Percentiles rank a stretch among this genome's conserved stretches.
phyloP scores from a whole-genome alignment of 2,113 vertebrate species.

The Nipponia nippon region DNA sequence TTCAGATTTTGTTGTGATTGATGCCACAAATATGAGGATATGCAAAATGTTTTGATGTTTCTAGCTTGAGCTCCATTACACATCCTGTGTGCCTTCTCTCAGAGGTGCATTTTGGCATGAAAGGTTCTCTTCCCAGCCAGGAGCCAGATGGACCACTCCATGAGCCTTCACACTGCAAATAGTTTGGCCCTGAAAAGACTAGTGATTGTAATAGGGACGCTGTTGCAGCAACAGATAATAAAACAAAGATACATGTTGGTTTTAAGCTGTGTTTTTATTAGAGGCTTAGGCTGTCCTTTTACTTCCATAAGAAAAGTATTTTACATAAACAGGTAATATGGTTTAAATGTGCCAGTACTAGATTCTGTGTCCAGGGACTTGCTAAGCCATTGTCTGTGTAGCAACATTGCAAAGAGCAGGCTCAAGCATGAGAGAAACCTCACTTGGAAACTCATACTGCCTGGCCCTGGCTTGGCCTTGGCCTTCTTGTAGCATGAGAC shows the following conservation, averaged over 20 bases:
- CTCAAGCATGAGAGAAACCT: neutral
- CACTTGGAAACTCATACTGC: neutral
- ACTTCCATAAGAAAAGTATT: neutral
- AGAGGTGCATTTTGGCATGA: constrained; percentile 53
- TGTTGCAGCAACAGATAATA: neutral
- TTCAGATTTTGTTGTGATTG: constrained; percentile 34
- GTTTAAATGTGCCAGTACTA: neutral
- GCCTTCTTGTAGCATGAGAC: neutral
- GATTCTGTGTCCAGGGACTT: neutral
- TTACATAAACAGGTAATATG: neutral
- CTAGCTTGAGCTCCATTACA: constrained; percentile 24
- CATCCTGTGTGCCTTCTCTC: constrained; percentile 20
- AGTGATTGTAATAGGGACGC: neutral
- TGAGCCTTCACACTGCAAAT: constrained; percentile 35
- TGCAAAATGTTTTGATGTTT: constrained; percentile 56
- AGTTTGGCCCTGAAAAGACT: constrained; percentile 37
- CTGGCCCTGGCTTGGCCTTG: neutral
- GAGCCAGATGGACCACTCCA: constrained; percentile 48
- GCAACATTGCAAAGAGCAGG: neutral
- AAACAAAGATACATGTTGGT: neutral
- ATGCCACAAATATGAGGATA: constrained; percentile 36
- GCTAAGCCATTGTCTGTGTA: neutral
- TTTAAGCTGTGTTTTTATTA: neutral
- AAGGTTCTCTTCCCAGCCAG: constrained; percentile 45
- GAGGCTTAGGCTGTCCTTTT: neutral